Percentiles rank a stretch among this genome's conserved stretches.
phyloP scores from a whole-genome alignment of 1,140 invertebrate genomes.

The Agrilus planipennis region DNA sequence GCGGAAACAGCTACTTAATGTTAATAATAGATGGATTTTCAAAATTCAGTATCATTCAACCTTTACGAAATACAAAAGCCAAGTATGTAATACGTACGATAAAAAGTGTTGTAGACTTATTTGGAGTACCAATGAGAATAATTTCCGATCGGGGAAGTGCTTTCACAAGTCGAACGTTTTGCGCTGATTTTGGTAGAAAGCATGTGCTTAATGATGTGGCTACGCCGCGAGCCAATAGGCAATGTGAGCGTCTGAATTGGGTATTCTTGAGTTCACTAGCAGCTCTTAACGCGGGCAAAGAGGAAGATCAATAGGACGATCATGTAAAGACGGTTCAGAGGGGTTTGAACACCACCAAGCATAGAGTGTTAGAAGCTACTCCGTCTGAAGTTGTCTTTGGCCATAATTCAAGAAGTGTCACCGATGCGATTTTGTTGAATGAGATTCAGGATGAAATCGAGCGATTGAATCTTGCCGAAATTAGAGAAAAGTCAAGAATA shows the following conservation, averaged over 20 bases:
- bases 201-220: slow-evolving; percentile 2
- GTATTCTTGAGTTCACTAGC: neutral
- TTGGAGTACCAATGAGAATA: neutral
- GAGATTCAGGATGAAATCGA: no score
- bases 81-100: neutral
- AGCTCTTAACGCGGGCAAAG: slow-evolving; percentile 2
- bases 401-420: neutral
- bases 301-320: slow-evolving; percentile 1
- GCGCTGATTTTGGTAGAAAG: slow-evolving; percentile 4
- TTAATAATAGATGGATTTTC: slow-evolving; percentile 28
- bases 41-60: slow-evolving; percentile 13
- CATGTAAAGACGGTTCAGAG: neutral
- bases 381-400: neutral
- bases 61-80: neutral
- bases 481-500: no score
- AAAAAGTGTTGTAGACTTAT: neutral
- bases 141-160: slow-evolving; percentile 6
- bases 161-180: slow-evolving; percentile 10
- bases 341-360: neutral
- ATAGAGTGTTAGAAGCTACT: slow-evolving; percentile 1
- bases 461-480: no score
- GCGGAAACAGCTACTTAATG: slow-evolving; percentile 17
- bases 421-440: no score
- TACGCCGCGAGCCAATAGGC: slow-evolving; percentile 2
- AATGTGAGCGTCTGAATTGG: neutral